These are phyloP conservation scores for Drosophila colorata DNA, from an alignment of 2,888 invertebrate genomes.

Conservation along the genomic window DNA sequence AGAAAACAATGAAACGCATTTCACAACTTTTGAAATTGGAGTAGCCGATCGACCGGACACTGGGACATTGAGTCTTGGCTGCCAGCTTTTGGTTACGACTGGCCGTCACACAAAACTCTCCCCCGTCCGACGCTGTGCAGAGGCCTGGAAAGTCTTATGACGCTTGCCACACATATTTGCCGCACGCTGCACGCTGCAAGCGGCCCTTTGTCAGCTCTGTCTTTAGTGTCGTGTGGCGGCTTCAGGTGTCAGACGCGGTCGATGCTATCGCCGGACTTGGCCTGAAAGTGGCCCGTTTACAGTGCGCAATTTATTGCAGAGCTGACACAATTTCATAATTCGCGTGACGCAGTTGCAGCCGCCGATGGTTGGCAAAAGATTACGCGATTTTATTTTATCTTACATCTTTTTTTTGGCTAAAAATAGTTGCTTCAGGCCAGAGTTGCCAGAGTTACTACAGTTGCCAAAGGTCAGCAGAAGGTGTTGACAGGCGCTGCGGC, in stretches of 20 bases:
- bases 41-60: constrained; percentile 40
- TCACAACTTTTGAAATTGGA: constrained; percentile 69
- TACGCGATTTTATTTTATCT: constrained; percentile 49
- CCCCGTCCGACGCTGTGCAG: no score
- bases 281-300: constrained; percentile 52
- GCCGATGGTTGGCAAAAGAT: constrained; percentile 51
- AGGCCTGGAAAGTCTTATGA: constrained; percentile 10
- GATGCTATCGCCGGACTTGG: constrained; percentile 46
- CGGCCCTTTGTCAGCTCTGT: constrained; percentile 47
- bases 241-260: constrained; percentile 45
- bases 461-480: constrained; percentile 49
- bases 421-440: constrained; percentile 38
- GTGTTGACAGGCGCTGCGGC: constrained; percentile 49
- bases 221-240: constrained; percentile 31
- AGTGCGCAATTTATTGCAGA: constrained; percentile 74
- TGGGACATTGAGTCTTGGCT: constrained; percentile 45
- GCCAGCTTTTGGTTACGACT: constrained; percentile 55
- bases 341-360: constrained; percentile 41
- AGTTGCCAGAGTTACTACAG: not conserved
- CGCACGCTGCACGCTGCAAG: constrained; percentile 16
- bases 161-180: constrained; percentile 41
- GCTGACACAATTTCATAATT: constrained; percentile 79
- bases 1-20: constrained; percentile 67
- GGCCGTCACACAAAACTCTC: constrained; percentile 15
- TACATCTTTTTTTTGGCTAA: constrained; percentile 29